Conservation (phyloP, 1,140 invertebrate genomes). For the Tachypleus tridentatus region DNA sequence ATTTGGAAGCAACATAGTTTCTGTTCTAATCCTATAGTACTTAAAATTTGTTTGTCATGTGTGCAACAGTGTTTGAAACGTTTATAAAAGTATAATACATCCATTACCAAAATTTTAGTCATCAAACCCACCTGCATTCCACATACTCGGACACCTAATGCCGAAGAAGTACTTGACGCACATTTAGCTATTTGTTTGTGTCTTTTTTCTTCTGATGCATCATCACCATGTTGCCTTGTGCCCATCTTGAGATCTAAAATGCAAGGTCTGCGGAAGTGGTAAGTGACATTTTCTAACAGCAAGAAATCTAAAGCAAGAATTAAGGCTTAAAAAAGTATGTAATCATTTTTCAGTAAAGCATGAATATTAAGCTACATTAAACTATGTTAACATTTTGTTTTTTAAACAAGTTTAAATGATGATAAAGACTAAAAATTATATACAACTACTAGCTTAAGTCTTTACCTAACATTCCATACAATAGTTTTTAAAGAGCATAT, state of each 20-base stretch:
- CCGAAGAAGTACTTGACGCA: constrained; percentile 35
- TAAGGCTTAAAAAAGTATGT: no score
- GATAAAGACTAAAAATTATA: no score
- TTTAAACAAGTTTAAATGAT: no score
- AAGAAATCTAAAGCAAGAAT: constrained; percentile 30
- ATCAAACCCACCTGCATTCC: constrained; percentile 40
- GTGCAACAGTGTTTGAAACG: background rate
- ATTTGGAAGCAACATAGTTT: no score
- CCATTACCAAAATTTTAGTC: background rate
- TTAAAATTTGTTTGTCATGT: no score
- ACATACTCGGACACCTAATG: constrained; percentile 37
- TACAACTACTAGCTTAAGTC: no score
- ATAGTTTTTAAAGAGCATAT: no score
- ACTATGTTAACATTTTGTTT: no score
- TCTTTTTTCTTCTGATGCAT: constrained; percentile 37
- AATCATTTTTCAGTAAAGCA: no score
- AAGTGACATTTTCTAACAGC: constrained; percentile 40
- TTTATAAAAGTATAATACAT: background rate
- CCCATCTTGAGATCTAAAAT: constrained; percentile 46
- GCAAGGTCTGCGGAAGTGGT: constrained; percentile 35
- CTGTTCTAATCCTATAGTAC: no score
- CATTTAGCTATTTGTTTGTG: constrained; percentile 38
- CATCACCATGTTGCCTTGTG: constrained; percentile 40
- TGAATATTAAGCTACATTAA: no score
- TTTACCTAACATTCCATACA: no score